A percentile compares a stretch with the other conserved stretches of the same genome.
Conservation (phyloP, 2,113 vertebrate species). For the Tautogolabrus adspersus region DNA sequence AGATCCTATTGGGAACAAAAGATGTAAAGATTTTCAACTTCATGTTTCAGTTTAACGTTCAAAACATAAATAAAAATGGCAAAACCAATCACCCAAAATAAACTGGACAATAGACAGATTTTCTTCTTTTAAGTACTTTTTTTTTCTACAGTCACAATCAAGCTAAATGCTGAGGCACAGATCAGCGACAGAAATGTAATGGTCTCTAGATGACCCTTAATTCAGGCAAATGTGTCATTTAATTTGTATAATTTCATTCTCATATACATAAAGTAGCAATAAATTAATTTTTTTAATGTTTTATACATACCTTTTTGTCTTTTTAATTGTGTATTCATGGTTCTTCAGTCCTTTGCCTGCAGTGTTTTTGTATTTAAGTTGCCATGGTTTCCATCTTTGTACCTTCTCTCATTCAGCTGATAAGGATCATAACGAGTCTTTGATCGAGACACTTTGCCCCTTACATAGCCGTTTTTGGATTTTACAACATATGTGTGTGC, state of each 20-base stretch:
- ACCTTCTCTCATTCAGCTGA: neutral
- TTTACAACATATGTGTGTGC: neutral
- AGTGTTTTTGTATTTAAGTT: neutral
- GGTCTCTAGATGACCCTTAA: no score
- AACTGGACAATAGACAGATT: no score
- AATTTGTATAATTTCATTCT: no score
- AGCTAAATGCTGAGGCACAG: no score
- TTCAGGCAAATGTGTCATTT: no score
- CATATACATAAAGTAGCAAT: no score
- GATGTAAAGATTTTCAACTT: neutral
- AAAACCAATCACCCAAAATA: neutral
- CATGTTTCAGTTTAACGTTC: neutral
- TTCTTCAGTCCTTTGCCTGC: conserved; percentile 4
- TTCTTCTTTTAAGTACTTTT: no score
- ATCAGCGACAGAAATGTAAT: no score
- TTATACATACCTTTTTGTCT: conserved; percentile 7
- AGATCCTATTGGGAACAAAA: neutral
- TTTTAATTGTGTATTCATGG: neutral
- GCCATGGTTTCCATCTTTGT: conserved; percentile 5
- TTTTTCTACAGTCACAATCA: no score
- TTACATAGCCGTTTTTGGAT: conserved; percentile 37
- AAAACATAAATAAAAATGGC: no score
- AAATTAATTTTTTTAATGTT: neutral
- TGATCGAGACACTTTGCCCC: conserved; percentile 4
- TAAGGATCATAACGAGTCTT: conserved; percentile 28